Percentiles rank a stretch among this genome's conserved stretches.
Evolutionary conservation across 2,113 vertebrate species (phyloP).

Genomic region (Casuarius casuarius): DNA sequence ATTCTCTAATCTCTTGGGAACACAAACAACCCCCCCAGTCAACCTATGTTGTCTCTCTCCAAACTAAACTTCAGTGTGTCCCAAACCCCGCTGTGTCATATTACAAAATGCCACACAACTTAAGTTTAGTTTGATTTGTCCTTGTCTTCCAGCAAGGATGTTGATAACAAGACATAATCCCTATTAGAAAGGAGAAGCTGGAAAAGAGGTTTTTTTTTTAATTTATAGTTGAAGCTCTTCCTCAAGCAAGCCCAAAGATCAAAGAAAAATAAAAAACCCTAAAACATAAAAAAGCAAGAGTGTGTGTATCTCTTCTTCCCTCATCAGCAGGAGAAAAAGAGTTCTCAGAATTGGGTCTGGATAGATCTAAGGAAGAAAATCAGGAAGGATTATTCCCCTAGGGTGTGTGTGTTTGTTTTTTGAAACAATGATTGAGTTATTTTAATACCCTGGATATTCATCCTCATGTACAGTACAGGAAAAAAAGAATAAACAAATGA

Average conservation of each 20-base stretch:
- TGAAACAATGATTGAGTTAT: constrained; percentile 69
- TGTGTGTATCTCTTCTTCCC: not conserved
- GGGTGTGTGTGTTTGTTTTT: constrained; percentile 59
- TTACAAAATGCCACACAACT: not conserved
- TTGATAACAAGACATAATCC: not conserved
- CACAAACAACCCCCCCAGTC: not conserved
- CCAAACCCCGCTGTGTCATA: not conserved
- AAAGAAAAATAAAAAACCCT: not conserved
- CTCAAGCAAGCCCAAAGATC: not conserved
- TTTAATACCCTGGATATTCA: constrained; percentile 62
- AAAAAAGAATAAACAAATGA: constrained; percentile 56
- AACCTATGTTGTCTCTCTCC: not conserved
- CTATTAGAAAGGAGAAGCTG: not conserved
- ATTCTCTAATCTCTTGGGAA: not conserved
- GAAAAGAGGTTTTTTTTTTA: not conserved
- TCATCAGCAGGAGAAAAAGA: constrained; percentile 13
- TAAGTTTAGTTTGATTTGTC: not conserved
- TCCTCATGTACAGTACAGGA: constrained; percentile 42
- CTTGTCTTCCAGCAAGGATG: not conserved
- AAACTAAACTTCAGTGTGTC: not conserved
- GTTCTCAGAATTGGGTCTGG: constrained; percentile 8
- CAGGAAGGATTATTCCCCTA: constrained; percentile 66
- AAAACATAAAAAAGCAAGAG: not conserved
- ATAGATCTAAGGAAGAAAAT: constrained; percentile 57
- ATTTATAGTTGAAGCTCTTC: not conserved